Percentiles rank a stretch among this genome's conserved stretches.
These are phyloP conservation scores for Apocrypta bakeri DNA, from an alignment of 1,140 invertebrate species.

Conservation along the genomic window DNA sequence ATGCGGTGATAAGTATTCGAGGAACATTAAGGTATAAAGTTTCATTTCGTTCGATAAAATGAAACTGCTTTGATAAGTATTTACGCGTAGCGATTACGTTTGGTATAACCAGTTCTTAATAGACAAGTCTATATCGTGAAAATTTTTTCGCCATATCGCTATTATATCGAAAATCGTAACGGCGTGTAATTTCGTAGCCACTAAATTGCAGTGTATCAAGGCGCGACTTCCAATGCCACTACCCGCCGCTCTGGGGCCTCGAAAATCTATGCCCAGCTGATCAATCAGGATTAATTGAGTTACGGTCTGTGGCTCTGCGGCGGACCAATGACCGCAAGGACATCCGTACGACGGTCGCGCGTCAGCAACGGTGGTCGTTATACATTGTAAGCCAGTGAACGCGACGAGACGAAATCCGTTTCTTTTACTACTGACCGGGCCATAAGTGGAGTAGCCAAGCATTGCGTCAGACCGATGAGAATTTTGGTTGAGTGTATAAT, in stretches of 20 bases:
- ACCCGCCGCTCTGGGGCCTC: not conserved
- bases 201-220: not conserved
- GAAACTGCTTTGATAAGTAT: not conserved
- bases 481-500: not conserved
- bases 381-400: not conserved
- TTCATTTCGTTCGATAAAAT: not conserved
- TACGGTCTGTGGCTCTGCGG: conserved; percentile 66
- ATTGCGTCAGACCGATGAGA: not conserved
- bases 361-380: conserved; percentile 10
- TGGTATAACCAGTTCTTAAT: too few relatives aligned
- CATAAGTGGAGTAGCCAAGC: conserved; percentile 18
- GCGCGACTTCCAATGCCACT: not conserved
- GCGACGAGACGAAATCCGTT: not conserved
- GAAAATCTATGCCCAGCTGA: conserved; percentile 52
- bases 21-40: too few relatives aligned
- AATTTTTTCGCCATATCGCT: too few relatives aligned
- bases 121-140: too few relatives aligned
- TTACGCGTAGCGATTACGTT: too few relatives aligned
- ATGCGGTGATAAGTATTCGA: not conserved
- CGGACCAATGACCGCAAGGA: conserved; percentile 61
- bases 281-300: conserved; percentile 71
- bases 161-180: not conserved
- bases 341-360: conserved; percentile 55
- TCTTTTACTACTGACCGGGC: not conserved
- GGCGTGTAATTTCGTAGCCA: conserved; percentile 37